Conservation (phyloP, 2,888 invertebrate genomes). For the Morinoia aosen region DNA sequence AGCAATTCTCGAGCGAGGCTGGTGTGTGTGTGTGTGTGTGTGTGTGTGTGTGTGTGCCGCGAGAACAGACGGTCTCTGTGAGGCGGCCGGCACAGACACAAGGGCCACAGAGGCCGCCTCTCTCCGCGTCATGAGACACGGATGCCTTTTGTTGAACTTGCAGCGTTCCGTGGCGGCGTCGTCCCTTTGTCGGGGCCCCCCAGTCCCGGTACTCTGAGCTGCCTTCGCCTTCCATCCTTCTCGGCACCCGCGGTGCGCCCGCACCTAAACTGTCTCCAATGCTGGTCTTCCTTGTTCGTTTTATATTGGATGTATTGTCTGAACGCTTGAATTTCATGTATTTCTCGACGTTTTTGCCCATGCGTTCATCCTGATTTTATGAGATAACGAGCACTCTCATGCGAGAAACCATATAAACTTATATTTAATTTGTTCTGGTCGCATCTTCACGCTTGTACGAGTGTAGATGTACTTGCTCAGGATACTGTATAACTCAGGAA, state of each 20-base stretch:
- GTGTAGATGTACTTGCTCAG: too few species aligned
- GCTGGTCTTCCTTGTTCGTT: background rate
- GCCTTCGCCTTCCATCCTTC: background rate
- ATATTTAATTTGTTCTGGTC: too few species aligned
- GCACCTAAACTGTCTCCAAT: background rate
- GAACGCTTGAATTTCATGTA: background rate
- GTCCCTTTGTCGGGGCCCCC: background rate
- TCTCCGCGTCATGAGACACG: background rate
- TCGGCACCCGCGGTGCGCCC: background rate
- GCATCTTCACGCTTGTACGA: too few species aligned
- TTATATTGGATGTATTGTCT: background rate
- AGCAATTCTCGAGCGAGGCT: background rate
- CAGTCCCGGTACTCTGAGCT: background rate
- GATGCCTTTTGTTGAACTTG: constrained; percentile 12
- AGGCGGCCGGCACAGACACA: background rate
- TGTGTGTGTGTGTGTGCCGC: background rate
- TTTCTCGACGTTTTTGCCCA: background rate
- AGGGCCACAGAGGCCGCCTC: background rate
- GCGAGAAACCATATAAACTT: too few species aligned
- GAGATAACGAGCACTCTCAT: background rate
- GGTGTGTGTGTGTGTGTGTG: background rate
- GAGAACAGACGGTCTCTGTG: background rate
- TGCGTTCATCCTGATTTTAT: background rate
- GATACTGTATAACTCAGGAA: too few species aligned
- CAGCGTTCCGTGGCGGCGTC: constrained; percentile 10